phyloP scores from a whole-genome alignment of 1,140 invertebrate genomes.

The Acromyrmex echinatior region DNA sequence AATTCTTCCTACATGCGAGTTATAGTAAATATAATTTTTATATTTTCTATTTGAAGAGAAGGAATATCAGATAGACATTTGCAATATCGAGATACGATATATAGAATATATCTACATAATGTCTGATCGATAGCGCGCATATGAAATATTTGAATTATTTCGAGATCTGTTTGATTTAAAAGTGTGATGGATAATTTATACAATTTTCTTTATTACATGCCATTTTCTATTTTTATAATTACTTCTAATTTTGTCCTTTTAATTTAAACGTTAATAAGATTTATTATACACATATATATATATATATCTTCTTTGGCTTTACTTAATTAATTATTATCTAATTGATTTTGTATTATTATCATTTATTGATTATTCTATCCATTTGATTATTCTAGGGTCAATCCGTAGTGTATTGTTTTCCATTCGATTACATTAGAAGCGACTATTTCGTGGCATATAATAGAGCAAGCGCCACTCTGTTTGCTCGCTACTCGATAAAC shows the following conservation, averaged over 20 bases:
- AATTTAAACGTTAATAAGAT: neutral
- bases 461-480: neutral
- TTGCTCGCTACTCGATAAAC: slow-evolving; percentile 42
- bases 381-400: neutral
- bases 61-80: slow-evolving; percentile 1
- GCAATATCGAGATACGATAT: neutral
- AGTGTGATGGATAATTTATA: neutral
- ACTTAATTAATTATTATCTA: neutral
- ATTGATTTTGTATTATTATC: neutral
- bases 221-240: neutral
- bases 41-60: slow-evolving; percentile 5
- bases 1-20: neutral
- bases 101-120: neutral
- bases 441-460: slow-evolving; percentile 17
- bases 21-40: neutral
- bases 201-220: neutral
- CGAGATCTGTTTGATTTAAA: neutral
- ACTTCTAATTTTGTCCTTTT: neutral
- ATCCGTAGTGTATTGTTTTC: neutral
- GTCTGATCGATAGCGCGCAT: neutral
- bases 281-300: no score
- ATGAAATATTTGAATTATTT: slow-evolving; percentile 2
- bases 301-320: no score
- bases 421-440: slow-evolving; percentile 40
- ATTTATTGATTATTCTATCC: no score